These are phyloP conservation scores for Parambassis ranga DNA, from an alignment of 2,797 vertebrate species.

Conservation along the genomic window DNA sequence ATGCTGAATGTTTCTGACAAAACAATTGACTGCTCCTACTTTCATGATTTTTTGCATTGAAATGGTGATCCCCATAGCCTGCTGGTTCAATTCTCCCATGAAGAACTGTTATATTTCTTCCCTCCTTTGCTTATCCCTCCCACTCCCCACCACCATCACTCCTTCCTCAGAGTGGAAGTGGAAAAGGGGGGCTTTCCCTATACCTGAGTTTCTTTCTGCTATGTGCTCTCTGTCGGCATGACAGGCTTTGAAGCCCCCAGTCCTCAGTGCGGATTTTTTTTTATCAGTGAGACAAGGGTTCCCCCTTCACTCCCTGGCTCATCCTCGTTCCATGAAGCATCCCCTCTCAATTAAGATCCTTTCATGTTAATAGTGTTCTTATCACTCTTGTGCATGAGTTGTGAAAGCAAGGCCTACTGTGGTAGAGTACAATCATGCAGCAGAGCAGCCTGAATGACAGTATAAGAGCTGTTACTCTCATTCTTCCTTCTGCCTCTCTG, in stretches of 20 bases:
- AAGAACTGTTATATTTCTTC: slow-evolving; percentile 50
- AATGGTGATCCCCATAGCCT: slow-evolving; percentile 66
- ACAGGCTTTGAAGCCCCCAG: slow-evolving; percentile 65
- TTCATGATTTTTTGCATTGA: slow-evolving; percentile 68
- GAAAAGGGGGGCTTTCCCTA: slow-evolving; percentile 34
- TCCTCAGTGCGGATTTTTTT: slow-evolving; percentile 63
- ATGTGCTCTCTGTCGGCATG: slow-evolving; percentile 43
- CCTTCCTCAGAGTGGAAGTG: slow-evolving; percentile 27
- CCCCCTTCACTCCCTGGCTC: slow-evolving; percentile 45
- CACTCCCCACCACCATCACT: too few species aligned
- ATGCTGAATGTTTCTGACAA: slow-evolving; percentile 73
- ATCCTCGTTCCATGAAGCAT: slow-evolving; percentile 62
- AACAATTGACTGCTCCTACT: slow-evolving; percentile 69
- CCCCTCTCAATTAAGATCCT: slow-evolving; percentile 80
- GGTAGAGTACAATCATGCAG: slow-evolving; percentile 55
- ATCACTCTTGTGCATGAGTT: slow-evolving; percentile 65
- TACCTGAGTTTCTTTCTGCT: slow-evolving; percentile 57
- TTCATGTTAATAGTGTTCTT: slow-evolving; percentile 80
- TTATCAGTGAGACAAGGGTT: slow-evolving; percentile 68
- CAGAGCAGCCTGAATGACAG: slow-evolving; percentile 50
- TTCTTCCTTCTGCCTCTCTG: slow-evolving; percentile 44
- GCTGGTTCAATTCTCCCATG: slow-evolving; percentile 53
- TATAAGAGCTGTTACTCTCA: slow-evolving; percentile 40
- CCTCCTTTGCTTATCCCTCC: slow-evolving; percentile 36
- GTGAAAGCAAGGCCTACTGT: slow-evolving; percentile 65